A percentile compares a stretch with the other conserved stretches of the same genome.
phyloP scores from a whole-genome alignment of 2,113 vertebrate genomes.

The Tragelaphus buxtoni region DNA sequence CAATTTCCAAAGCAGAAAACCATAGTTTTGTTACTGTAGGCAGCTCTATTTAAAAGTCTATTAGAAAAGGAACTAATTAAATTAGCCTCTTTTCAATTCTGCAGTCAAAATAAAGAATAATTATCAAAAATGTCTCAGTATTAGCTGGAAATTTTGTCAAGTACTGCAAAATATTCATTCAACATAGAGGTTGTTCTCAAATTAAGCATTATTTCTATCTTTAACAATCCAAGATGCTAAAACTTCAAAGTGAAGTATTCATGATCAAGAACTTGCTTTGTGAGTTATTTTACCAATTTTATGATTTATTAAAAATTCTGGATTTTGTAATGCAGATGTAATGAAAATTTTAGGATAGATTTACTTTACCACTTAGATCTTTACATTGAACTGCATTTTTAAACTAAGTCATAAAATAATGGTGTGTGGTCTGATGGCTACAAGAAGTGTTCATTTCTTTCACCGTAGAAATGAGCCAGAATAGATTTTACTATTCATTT shows the following conservation, averaged over 20 bases:
- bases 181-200: neutral
- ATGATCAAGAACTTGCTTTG: neutral
- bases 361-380: neutral
- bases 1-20: neutral
- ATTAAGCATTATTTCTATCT: constrained; percentile 24
- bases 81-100: neutral
- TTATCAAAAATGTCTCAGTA: neutral
- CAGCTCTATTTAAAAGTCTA: neutral
- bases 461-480: neutral
- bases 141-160: neutral
- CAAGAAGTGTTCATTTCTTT: neutral
- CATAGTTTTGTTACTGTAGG: neutral
- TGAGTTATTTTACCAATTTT: neutral
- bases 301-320: neutral
- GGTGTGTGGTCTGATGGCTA: neutral
- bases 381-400: neutral
- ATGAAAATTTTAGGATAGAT: neutral
- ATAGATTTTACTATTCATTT: neutral
- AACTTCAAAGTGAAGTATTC: neutral
- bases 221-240: neutral
- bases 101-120: neutral
- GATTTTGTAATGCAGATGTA: neutral
- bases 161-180: neutral
- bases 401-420: neutral
- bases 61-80: constrained; percentile 12